These are phyloP conservation scores for Tachuris rubrigastra DNA, from an alignment of 2,113 vertebrate genomes.

Conservation along the genomic window DNA sequence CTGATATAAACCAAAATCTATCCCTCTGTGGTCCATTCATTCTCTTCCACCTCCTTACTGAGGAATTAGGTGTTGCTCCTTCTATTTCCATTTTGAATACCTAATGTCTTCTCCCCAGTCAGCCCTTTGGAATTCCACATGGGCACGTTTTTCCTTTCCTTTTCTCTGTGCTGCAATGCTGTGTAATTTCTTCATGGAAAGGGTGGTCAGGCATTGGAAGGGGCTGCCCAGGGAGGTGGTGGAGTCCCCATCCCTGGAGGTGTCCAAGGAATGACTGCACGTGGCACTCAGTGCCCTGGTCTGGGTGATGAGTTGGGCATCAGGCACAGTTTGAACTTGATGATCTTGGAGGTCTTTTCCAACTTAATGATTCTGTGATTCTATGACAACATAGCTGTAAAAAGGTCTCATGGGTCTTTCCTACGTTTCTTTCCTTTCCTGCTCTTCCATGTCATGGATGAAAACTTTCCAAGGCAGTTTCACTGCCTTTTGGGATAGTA, in stretches of 20 bases:
- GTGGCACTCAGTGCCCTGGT: not conserved
- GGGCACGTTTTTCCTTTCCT: rapidly evolving
- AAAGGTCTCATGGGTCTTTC: not conserved
- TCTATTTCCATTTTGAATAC: not conserved
- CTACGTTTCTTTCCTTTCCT: not conserved
- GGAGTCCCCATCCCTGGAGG: not conserved
- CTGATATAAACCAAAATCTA: not conserved
- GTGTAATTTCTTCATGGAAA: not conserved
- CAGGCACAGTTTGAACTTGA: rapidly evolving
- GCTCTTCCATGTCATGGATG: not conserved
- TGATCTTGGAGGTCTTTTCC: not conserved
- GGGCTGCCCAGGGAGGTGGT: not conserved
- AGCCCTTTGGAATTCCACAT: not conserved
- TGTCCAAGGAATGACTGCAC: not conserved
- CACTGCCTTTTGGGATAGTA: not conserved
- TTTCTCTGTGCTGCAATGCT: not conserved
- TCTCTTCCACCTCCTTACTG: not conserved
- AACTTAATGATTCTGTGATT: not conserved
- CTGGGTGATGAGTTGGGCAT: not conserved
- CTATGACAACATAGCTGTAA: rapidly evolving
- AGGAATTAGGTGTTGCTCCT: not conserved
- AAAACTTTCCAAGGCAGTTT: not conserved
- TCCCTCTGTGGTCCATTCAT: not conserved
- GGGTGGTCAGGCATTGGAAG: not conserved
- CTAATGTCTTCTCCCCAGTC: not conserved